Evolutionary conservation across 2,113 vertebrate species (phyloP).

Genomic region (Pelusios castaneus): DNA sequence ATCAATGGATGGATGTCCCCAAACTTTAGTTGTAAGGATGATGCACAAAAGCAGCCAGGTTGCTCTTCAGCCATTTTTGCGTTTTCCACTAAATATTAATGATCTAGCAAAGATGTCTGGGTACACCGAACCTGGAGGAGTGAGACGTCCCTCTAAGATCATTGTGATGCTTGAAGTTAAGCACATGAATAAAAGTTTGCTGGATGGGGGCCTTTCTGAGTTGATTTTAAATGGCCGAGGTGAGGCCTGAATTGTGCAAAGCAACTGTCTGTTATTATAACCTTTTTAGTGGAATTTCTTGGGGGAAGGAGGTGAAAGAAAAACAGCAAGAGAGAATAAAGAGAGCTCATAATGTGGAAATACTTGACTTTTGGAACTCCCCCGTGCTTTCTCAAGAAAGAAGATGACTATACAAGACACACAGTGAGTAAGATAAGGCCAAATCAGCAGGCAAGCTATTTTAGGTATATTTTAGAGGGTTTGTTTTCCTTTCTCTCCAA

Average conservation of each 20-base stretch:
- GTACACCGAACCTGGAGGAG: slow-evolving; percentile 27
- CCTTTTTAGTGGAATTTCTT: not conserved
- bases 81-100: slow-evolving; percentile 30
- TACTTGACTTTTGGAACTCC: not conserved
- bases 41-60: not conserved
- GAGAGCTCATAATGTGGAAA: not conserved
- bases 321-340: not conserved
- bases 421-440: not conserved
- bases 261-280: not conserved
- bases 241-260: not conserved
- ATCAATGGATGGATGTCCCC: slow-evolving; percentile 53
- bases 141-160: slow-evolving; percentile 22
- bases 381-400: not conserved
- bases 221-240: not conserved
- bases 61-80: slow-evolving; percentile 6
- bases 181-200: not conserved
- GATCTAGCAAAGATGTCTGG: slow-evolving; percentile 29
- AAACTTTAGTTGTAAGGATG: slow-evolving; percentile 47
- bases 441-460: not conserved
- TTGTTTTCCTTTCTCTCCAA: not conserved
- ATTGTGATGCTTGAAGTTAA: not conserved
- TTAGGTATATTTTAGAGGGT: not conserved
- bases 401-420: not conserved
- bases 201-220: not conserved
- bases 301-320: not conserved